These are phyloP conservation scores for Odontamblyopus lacepedii DNA, from an alignment of 2,797 vertebrate genomes.

Conservation along the genomic window DNA sequence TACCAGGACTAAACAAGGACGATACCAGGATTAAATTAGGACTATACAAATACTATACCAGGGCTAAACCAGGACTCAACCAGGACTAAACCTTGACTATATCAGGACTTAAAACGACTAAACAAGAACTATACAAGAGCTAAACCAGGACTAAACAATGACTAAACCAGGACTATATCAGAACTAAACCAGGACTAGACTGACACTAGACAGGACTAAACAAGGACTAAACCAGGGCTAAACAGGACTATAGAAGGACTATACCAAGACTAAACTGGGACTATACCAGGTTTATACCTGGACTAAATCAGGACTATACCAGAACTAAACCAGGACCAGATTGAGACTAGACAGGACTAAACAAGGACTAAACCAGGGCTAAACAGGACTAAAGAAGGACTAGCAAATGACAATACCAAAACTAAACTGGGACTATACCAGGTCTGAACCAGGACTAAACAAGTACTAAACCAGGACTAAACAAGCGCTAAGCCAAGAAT, in stretches of 20 bases:
- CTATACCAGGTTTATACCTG: no score
- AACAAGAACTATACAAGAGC: not conserved
- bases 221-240: no score
- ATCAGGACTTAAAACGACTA: no score
- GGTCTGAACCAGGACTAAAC: not conserved
- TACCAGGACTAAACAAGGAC: not conserved
- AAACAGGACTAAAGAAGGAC: not conserved
- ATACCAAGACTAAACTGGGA: no score
- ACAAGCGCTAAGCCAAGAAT: not conserved
- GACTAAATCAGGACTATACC: not conserved
- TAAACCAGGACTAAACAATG: not conserved
- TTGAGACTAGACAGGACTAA: not conserved
- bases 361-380: not conserved
- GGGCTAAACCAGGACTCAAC: no score
- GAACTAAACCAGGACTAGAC: not conserved
- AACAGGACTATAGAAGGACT: no score
- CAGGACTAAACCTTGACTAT: no score
- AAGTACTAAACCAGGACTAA: not conserved
- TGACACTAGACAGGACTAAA: not conserved
- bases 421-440: not conserved
- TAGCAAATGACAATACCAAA: not conserved
- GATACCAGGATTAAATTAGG: not conserved
- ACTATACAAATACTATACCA: not conserved
- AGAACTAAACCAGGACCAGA: not conserved
- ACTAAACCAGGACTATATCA: not conserved